These are phyloP conservation scores for Catharus minimus DNA, from an alignment of 2,113 vertebrate species.

Conservation along the genomic window DNA sequence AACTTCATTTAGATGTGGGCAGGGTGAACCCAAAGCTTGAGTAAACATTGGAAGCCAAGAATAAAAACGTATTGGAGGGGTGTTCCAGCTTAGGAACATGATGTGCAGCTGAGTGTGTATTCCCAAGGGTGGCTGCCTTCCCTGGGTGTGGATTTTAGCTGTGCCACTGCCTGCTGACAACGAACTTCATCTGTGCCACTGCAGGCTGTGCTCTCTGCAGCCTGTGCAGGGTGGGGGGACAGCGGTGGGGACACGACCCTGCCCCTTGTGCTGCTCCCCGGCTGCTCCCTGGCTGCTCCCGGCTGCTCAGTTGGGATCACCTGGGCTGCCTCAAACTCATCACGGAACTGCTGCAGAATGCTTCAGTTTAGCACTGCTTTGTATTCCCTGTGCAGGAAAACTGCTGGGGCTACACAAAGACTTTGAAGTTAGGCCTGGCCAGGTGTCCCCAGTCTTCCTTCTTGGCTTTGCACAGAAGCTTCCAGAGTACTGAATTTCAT, in stretches of 20 bases:
- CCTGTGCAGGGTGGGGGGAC: background rate
- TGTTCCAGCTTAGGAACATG: background rate
- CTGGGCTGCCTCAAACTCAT: no score
- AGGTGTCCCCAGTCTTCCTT: background rate
- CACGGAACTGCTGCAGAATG: no score
- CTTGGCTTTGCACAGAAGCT: background rate
- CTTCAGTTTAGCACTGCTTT: background rate
- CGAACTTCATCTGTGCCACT: background rate
- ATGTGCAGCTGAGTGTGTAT: background rate
- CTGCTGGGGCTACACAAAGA: background rate
- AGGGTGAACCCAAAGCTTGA: background rate
- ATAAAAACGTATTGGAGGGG: background rate
- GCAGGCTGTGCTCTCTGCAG: background rate
- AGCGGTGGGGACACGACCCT: background rate
- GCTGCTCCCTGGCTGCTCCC: background rate
- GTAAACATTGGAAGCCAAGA: background rate
- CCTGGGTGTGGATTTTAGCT: background rate
- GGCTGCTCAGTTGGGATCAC: rapidly evolving
- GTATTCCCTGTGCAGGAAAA: rapidly evolving
- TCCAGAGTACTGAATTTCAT: background rate
- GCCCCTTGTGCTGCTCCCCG: no score
- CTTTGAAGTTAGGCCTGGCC: background rate
- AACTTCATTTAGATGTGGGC: background rate
- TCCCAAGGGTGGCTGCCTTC: background rate
- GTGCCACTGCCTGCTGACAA: background rate